Conservation (phyloP, 1,140 invertebrate species). For the Eufriesea mexicana region DNA sequence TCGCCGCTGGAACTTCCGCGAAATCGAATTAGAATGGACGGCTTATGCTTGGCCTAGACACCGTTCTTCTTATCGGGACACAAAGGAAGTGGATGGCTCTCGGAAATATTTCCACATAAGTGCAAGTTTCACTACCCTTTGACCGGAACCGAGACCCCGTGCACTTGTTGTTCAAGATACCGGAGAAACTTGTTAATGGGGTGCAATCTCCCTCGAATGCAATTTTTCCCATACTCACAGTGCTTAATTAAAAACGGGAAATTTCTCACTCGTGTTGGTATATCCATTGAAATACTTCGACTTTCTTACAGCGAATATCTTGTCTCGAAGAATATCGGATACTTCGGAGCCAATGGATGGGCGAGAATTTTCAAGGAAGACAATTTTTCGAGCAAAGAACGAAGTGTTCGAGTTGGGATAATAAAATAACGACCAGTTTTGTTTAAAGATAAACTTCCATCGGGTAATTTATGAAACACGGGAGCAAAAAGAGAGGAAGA, state of each 20-base stretch:
- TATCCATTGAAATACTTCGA: not conserved
- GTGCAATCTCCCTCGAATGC: too few species aligned
- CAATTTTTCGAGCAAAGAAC: not conserved
- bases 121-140: not conserved
- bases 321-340: too few species aligned
- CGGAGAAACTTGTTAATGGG: too few species aligned
- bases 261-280: too few species aligned
- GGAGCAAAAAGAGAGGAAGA: too few species aligned
- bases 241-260: too few species aligned
- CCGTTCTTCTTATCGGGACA: not conserved
- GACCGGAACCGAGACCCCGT: too few species aligned
- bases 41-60: slow-evolving; percentile 2
- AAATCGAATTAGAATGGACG: not conserved
- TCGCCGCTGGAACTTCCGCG: not conserved
- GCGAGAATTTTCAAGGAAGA: too few species aligned
- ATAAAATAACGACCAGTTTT: not conserved
- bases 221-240: too few species aligned
- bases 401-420: not conserved
- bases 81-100: slow-evolving; percentile 19
- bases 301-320: not conserved
- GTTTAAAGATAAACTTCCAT: not conserved
- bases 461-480: too few species aligned
- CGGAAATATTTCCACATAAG: not conserved
- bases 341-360: too few species aligned
- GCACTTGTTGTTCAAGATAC: too few species aligned